A percentile compares a stretch with the other conserved stretches of the same genome.
Evolutionary conservation across 1,140 invertebrate genomes (phyloP).

Genomic region (Hylaeus anthracinus): DNA sequence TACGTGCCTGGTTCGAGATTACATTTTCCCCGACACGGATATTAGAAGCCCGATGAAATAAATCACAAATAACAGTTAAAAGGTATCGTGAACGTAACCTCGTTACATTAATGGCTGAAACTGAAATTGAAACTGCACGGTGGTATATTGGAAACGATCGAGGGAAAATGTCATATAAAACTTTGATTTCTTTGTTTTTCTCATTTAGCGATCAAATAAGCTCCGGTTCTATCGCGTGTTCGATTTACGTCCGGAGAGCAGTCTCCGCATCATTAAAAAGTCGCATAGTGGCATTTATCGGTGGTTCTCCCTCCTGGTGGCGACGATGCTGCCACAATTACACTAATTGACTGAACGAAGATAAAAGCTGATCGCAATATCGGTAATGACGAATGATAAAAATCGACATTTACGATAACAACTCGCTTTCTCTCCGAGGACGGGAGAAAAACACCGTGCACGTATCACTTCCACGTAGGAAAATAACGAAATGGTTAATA

Average conservation of each 20-base stretch:
- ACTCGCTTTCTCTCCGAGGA: not conserved
- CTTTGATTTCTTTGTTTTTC: not conserved
- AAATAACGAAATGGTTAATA: not conserved
- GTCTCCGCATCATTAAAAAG: not conserved
- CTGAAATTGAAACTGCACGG: constrained; percentile 1
- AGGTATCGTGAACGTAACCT: not conserved
- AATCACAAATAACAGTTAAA: not conserved
- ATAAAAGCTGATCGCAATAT: not conserved
- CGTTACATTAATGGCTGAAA: not conserved
- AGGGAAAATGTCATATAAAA: not conserved
- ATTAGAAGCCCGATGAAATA: too few species aligned
- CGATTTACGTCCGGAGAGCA: not conserved
- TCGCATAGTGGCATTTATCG: not conserved
- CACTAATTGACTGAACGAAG: constrained; percentile 27
- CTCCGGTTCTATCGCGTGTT: not conserved
- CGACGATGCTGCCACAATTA: constrained; percentile 8
- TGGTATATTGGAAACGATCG: not conserved
- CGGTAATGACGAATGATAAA: constrained; percentile 8
- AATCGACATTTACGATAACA: not conserved
- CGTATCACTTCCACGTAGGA: not conserved
- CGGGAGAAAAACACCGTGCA: not conserved
- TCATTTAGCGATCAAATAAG: constrained; percentile 3
- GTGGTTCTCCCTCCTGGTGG: not conserved
- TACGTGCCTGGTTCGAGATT: too few species aligned
- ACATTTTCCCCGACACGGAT: too few species aligned